Evolutionary conservation across 2,888 invertebrate genomes (phyloP).

Genomic region (Dasypolia templi): DNA sequence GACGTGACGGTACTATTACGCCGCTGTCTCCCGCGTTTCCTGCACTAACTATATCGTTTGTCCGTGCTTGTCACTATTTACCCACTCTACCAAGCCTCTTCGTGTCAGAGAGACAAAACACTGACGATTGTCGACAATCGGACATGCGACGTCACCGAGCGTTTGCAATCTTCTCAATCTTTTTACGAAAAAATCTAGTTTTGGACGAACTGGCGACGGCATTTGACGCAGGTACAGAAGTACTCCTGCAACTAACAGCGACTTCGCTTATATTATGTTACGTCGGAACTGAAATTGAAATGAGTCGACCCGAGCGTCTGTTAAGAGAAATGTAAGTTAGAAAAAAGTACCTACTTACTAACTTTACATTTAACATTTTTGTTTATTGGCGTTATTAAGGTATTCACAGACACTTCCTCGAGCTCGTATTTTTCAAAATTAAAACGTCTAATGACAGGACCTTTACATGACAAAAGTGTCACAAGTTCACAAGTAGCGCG

Average conservation of each 20-base stretch:
- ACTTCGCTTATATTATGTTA: conserved; percentile 1
- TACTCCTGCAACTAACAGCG: conserved; percentile 9
- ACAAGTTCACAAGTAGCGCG: neutral
- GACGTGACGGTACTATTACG: conserved; percentile 40
- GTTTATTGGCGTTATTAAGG: neutral
- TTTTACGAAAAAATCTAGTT: conserved; percentile 15
- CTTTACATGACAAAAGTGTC: conserved; percentile 18
- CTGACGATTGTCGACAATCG: conserved; percentile 10
- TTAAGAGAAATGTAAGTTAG: neutral
- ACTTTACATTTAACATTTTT: neutral
- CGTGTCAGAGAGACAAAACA: conserved; percentile 11
- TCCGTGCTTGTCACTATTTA: conserved; percentile 15
- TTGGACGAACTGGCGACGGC: conserved; percentile 4
- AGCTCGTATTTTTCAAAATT: neutral
- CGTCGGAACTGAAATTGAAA: conserved; percentile 3
- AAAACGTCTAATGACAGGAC: conserved; percentile 2
- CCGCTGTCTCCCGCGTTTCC: conserved; percentile 29
- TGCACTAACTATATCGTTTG: conserved; percentile 37
- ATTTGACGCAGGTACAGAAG: conserved; percentile 27
- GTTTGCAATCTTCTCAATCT: conserved; percentile 14
- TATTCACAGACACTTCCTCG: neutral
- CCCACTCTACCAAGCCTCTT: neutral
- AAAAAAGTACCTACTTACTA: neutral
- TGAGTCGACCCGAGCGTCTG: neutral
- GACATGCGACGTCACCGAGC: conserved; percentile 1